phyloP scores from a whole-genome alignment of 2,113 vertebrate genomes.

The Macquaria australasica region DNA sequence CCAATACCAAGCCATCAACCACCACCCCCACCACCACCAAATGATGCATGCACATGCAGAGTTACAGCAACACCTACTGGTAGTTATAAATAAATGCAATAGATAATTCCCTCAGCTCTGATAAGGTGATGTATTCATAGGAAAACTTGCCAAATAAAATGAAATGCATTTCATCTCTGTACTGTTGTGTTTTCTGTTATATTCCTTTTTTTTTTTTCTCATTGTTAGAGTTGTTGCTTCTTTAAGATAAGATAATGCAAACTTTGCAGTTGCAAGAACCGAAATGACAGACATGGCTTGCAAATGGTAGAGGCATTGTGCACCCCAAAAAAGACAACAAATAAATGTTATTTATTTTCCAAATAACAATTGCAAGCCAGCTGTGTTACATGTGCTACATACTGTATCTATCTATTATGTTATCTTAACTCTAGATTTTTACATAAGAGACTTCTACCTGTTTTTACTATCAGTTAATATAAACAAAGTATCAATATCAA shows the following conservation, averaged over 20 bases:
- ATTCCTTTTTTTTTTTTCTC: neutral
- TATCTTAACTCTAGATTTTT: neutral
- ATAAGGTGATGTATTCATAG: conserved; percentile 52
- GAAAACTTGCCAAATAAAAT: conserved; percentile 37
- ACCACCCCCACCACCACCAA: neutral
- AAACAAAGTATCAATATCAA: neutral
- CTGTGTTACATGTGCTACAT: neutral
- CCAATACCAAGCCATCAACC: neutral
- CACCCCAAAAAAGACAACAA: too few species aligned
- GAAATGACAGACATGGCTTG: neutral
- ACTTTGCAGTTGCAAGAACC: neutral
- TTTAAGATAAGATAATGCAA: conserved; percentile 25
- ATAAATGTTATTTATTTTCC: neutral
- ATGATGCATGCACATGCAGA: conserved; percentile 57
- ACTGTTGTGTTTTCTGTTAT: neutral
- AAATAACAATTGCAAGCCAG: neutral
- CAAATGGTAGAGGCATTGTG: neutral
- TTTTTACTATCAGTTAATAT: neutral
- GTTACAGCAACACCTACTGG: conserved; percentile 79
- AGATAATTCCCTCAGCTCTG: conserved; percentile 30
- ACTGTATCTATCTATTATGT: neutral
- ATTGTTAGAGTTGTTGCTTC: conserved; percentile 9
- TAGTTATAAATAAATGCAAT: conserved; percentile 54
- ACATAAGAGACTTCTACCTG: neutral
- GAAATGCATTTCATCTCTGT: conserved; percentile 36